A percentile compares a stretch with the other conserved stretches of the same genome.
phyloP scores from a whole-genome alignment of 2,888 invertebrate species.

The Hypolimnas misippus region DNA sequence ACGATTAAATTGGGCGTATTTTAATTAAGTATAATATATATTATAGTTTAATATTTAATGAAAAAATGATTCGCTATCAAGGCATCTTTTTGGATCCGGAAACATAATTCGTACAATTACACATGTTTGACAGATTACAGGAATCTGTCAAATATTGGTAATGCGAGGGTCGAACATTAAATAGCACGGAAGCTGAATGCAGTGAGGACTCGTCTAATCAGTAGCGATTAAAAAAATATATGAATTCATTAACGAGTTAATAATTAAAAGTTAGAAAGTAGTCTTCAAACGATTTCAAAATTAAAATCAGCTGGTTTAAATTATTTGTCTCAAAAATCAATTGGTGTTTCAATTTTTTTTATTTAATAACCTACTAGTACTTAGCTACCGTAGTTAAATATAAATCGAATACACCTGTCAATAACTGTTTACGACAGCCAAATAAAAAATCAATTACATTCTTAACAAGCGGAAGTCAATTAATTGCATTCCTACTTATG shows the following conservation, averaged over 20 bases:
- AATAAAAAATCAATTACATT: slow-evolving; percentile 42
- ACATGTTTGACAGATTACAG: too few species aligned
- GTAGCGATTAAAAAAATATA: neutral
- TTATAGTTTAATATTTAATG: too few species aligned
- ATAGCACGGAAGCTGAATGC: neutral
- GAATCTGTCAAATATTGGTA: neutral
- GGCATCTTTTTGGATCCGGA: too few species aligned
- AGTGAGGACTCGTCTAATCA: neutral
- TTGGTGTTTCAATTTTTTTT: neutral
- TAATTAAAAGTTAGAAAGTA: neutral
- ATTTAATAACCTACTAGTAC: neutral
- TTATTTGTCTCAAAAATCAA: neutral
- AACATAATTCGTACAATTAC: too few species aligned
- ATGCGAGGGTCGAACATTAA: too few species aligned
- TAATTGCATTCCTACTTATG: slow-evolving; percentile 34
- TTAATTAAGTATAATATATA: too few species aligned
- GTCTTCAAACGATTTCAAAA: neutral
- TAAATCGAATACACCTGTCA: slow-evolving; percentile 27
- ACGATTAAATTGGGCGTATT: too few species aligned
- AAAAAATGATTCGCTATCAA: too few species aligned
- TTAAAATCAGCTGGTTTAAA: neutral
- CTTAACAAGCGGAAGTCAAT: slow-evolving; percentile 46
- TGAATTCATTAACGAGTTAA: neutral
- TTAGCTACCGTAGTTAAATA: neutral
- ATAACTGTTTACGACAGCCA: slow-evolving; percentile 36